Evolutionary conservation across 64 coral and sea anemone genomes (phyloP), one percentile per base, ranked within the genome.

Genomic region (Actinia equina): DNA sequence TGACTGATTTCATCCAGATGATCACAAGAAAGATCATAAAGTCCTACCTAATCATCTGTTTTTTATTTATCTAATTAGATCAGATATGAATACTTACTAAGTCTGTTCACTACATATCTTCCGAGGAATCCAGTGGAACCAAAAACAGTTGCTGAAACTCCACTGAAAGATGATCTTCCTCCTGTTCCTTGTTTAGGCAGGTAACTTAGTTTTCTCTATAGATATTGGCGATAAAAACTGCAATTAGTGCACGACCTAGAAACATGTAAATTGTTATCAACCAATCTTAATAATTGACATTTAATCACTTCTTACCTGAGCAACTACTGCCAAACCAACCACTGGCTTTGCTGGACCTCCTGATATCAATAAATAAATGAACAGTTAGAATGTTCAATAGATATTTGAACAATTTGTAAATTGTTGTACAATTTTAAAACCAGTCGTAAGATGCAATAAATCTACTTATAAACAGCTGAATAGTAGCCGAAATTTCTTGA

Each of bases 71-170:
- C 13, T 14, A 57, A 57, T 57, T 7, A 12, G 13, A 57, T 16
- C 55, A 57, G 55, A 57, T 57, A 16, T 49, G 46, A 49, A 57
- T 86, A 63, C 83, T 90, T 92, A 99, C 97, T 87, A 26, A 99
- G 77, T 91, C 97, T 92, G 80, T 99, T 99, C 30, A 95, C 77
- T 16, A 99, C 90, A 99, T 99, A 99, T 99, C 91, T 90, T 52
- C 97, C 97, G 15, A 99, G 82, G 77, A 99, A 99, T 7, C 97
- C 97, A 91, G 97, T 99, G 13, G 90, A 85, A 46, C 97, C 97
- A 89, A 99, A 99, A 22, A 99, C 97, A 49, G 97, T 99, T 18
- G 97, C 97, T 59, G 94, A 93, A 2, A 99, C 97, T 43, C 97
- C 97, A 93, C 83, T 99, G 43, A 99, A 99, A 13, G 97, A 99